Percentiles rank a stretch among this genome's conserved stretches.
Conservation (phyloP, 1,140 invertebrate species). For the Conopomorpha cramerella region DNA sequence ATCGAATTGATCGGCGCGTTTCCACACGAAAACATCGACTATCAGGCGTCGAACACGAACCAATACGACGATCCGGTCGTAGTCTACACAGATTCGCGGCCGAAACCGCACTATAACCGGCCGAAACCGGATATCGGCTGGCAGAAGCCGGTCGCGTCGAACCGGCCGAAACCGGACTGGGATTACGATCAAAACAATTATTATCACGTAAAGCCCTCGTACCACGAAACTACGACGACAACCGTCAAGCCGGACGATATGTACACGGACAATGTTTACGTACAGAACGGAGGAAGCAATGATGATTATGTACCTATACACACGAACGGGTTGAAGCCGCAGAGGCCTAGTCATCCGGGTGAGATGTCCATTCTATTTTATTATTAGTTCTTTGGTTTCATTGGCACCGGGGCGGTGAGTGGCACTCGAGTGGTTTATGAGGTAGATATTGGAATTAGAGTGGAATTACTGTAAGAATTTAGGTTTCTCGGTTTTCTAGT, state of each 20-base stretch:
- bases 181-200: constrained; percentile 38
- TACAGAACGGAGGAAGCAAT: constrained; percentile 28
- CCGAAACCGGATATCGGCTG: constrained; percentile 35
- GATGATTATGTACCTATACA: constrained; percentile 47
- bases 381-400: constrained; percentile 10
- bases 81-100: constrained; percentile 48
- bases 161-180: constrained; percentile 31
- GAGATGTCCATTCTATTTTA: no score
- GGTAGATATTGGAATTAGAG: no score
- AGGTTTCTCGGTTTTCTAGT: no score
- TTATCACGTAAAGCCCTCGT: constrained; percentile 55
- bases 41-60: constrained; percentile 34
- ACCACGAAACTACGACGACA: constrained; percentile 46
- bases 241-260: constrained; percentile 31
- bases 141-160: constrained; percentile 35
- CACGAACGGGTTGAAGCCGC: constrained; percentile 32
- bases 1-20: constrained; percentile 65
- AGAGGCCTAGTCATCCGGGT: constrained; percentile 50
- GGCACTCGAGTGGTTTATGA: background rate
- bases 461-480: no score
- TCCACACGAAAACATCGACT: constrained; percentile 55
- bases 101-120: constrained; percentile 34
- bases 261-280: constrained; percentile 21
- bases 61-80: constrained; percentile 60
- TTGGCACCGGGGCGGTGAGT: constrained; percentile 1